phyloP scores from a whole-genome alignment of 2,113 vertebrate species.

The Hemichromis elongatus region DNA sequence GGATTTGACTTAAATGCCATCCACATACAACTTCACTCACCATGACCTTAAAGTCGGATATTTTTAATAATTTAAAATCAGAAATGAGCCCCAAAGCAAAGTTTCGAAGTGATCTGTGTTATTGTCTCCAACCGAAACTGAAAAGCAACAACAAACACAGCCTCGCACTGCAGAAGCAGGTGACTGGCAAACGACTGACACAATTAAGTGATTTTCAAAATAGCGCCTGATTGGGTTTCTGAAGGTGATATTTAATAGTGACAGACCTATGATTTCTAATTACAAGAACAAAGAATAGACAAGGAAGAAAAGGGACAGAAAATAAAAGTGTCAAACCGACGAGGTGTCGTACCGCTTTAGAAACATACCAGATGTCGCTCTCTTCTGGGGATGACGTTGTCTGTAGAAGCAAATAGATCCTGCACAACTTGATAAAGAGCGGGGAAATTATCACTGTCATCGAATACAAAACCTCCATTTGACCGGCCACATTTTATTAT shows the following conservation, averaged over 20 bases:
- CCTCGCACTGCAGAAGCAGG: not conserved
- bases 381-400: not conserved
- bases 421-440: not conserved
- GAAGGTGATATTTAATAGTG: not conserved
- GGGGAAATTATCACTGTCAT: not conserved
- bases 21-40: not conserved
- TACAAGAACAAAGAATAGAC: not conserved
- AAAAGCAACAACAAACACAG: not conserved
- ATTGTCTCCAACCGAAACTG: not conserved
- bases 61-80: not conserved
- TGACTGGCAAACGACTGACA: not conserved
- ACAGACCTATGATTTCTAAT: not conserved
- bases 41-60: not conserved
- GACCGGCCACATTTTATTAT: not conserved
- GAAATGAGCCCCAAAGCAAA: not conserved
- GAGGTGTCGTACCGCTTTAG: not conserved
- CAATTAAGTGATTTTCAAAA: not conserved
- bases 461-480: not conserved
- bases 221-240: not conserved
- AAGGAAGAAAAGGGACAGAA: not conserved
- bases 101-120: not conserved
- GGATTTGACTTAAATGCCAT: not conserved
- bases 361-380: not conserved
- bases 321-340: not conserved
- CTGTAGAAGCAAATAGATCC: not conserved